phyloP scores from a whole-genome alignment of 1,140 invertebrate species.

The Gryllus bimaculatus region DNA sequence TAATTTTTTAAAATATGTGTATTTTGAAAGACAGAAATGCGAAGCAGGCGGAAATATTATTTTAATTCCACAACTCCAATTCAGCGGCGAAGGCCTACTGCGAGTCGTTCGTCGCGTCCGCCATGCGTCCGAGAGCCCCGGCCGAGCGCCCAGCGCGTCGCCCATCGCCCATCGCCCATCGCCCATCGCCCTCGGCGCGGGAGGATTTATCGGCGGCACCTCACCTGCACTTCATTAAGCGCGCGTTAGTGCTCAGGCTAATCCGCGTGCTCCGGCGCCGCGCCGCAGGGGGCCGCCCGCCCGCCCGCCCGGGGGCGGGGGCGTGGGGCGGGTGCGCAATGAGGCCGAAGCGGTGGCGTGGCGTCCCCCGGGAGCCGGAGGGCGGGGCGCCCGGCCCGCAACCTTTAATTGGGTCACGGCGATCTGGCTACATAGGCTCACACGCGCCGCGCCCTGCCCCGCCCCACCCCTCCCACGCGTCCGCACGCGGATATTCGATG shows the following conservation, averaged over 20 bases:
- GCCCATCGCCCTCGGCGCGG: not conserved
- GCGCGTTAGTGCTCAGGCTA: not conserved
- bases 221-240: not conserved
- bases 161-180: not conserved
- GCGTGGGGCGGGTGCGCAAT: not conserved
- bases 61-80: too few species aligned
- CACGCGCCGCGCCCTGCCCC: too few species aligned
- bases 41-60: too few species aligned
- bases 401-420: not conserved
- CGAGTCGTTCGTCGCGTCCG: too few species aligned
- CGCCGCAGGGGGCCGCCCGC: too few species aligned
- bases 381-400: not conserved
- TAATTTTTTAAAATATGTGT: too few species aligned
- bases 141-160: not conserved
- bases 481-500: not conserved
- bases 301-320: too few species aligned
- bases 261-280: not conserved
- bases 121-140: too few species aligned
- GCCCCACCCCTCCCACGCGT: not conserved
- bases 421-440: not conserved
- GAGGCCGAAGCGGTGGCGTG: not conserved
- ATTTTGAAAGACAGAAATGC: too few species aligned
- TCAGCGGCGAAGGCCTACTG: too few species aligned
- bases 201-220: not conserved
- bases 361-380: not conserved